A percentile compares a stretch with the other conserved stretches of the same genome.
These are phyloP conservation scores for Polypterus bichir DNA, from an alignment of 2,113 vertebrate genomes.

Conservation along the genomic window DNA sequence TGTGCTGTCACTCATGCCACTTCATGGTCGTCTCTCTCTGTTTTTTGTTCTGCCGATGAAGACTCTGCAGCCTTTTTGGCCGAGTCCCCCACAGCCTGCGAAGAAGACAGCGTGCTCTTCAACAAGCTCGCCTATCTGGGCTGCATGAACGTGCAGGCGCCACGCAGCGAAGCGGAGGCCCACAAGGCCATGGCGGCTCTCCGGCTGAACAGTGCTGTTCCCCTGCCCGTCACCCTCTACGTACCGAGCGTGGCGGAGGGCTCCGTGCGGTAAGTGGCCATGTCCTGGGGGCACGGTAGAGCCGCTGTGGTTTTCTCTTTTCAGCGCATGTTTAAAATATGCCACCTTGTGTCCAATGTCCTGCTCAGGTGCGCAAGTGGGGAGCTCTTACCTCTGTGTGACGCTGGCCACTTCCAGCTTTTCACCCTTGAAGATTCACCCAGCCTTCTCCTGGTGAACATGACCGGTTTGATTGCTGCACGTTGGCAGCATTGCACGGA, in stretches of 20 bases:
- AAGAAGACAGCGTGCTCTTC: constrained; percentile 91
- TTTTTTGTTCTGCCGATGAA: constrained; percentile 32
- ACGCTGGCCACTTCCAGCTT: too few species aligned
- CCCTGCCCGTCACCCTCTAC: constrained; percentile 75
- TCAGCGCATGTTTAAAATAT: too few species aligned
- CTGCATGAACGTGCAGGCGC: constrained; percentile 82
- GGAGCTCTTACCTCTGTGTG: too few species aligned
- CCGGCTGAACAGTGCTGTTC: constrained; percentile 60
- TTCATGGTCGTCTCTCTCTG: background rate
- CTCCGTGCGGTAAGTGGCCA: constrained; percentile 70
- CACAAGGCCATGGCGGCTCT: constrained; percentile 76
- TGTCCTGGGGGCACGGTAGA: too few species aligned
- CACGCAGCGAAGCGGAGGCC: constrained; percentile 78
- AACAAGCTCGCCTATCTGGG: constrained; percentile 90
- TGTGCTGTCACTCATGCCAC: background rate
- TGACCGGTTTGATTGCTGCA: too few species aligned
- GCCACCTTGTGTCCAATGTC: too few species aligned
- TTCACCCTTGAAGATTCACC: too few species aligned
- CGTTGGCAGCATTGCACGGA: too few species aligned
- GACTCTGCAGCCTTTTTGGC: constrained; percentile 24
- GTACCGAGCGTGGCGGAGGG: constrained; percentile 84
- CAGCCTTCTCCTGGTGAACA: too few species aligned
- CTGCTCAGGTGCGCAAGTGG: too few species aligned
- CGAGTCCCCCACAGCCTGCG: constrained; percentile 31
- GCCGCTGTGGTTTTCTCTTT: too few species aligned